Percentiles rank a stretch among this genome's conserved stretches.
Evolutionary conservation across 1,140 invertebrate species (phyloP).

Genomic region (Trichogramma pretiosum): DNA sequence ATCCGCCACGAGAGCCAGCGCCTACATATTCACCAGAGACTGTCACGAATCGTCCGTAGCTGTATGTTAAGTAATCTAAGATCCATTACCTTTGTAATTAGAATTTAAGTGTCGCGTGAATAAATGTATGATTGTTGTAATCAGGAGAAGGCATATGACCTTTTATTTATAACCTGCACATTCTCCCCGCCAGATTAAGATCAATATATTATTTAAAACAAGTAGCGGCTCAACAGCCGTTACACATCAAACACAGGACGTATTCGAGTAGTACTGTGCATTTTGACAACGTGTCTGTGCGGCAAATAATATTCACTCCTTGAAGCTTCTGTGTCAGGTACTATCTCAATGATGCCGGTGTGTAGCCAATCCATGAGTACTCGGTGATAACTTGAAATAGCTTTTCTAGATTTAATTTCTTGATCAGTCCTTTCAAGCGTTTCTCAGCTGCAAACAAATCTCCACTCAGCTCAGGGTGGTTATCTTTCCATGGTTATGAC

Average conservation of each 20-base stretch:
- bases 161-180: too few species aligned
- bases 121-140: too few species aligned
- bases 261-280: slow-evolving; percentile 22
- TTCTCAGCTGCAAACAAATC: slow-evolving; percentile 23
- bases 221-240: too few species aligned
- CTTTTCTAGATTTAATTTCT: slow-evolving; percentile 20
- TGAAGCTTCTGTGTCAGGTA: slow-evolving; percentile 19
- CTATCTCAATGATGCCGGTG: slow-evolving; percentile 26
- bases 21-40: too few species aligned
- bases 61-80: too few species aligned
- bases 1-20: too few species aligned
- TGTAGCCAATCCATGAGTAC: slow-evolving; percentile 28
- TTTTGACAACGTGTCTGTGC: slow-evolving; percentile 30
- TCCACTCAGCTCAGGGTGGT: slow-evolving; percentile 17
- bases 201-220: too few species aligned
- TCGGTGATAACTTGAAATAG: slow-evolving; percentile 27
- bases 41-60: too few species aligned
- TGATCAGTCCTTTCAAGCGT: slow-evolving; percentile 18
- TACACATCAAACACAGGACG: slow-evolving; percentile 30
- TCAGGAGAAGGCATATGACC: too few species aligned
- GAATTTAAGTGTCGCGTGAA: too few species aligned
- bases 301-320: slow-evolving; percentile 26
- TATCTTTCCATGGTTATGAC: slow-evolving; percentile 27
- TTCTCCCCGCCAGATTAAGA: too few species aligned
- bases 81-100: too few species aligned